Base-by-base conservation (phyloP, 1,140 invertebrate genomes). In the Drosophila quadrilineata region DNA sequence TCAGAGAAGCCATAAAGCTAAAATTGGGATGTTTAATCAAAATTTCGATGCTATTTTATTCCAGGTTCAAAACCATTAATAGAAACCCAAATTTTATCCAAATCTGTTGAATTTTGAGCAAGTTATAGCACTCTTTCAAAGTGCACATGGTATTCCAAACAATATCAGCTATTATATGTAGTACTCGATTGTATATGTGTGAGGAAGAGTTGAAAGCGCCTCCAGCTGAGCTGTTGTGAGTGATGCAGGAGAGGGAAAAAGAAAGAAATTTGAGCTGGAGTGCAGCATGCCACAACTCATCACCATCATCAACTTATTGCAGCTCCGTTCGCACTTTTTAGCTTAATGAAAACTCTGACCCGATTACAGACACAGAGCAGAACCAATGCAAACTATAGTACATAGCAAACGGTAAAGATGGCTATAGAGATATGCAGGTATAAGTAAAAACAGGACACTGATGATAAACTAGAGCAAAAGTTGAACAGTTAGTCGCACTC, bases 291-390 rank as follows among this genome's bases (percentile, higher is more conserved):
- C n/a, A n/a, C n/a, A n/a, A n/a, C n/a, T n/a, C n/a, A n/a, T n/a
- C n/a, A n/a, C n/a, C n/a, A n/a, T n/a, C n/a, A n/a, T n/a, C n/a
- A n/a, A n/a, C n/a, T n/a, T n/a, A n/a, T n/a, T 2, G 41, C n/a
- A 1, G 31, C 48, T 8, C 16, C 33, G 60, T 45, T 54, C 50
- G 59, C 59, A 52, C 43, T 14, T 64, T 64, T 64, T 38, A 24
- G 31, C 57, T 62, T 67, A 67, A 62, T 60, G 56, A 69, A 36
- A 65, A 66, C 40, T 65, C 43, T 56, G 73, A 84, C 77, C 79
- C 76, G 68, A 80, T 72, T 82, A 75, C 54, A 49, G 60, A 52
- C 17, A 46, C 40, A 38, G 26, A 22, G 26, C 9, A 10, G n/a
- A 9, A 10, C 2, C 1, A 46, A 16, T n/a, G n/a, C n/a, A n/a